Evolutionary conservation across 1,140 invertebrate species (phyloP).

Genomic region (Nasonia giraulti): DNA sequence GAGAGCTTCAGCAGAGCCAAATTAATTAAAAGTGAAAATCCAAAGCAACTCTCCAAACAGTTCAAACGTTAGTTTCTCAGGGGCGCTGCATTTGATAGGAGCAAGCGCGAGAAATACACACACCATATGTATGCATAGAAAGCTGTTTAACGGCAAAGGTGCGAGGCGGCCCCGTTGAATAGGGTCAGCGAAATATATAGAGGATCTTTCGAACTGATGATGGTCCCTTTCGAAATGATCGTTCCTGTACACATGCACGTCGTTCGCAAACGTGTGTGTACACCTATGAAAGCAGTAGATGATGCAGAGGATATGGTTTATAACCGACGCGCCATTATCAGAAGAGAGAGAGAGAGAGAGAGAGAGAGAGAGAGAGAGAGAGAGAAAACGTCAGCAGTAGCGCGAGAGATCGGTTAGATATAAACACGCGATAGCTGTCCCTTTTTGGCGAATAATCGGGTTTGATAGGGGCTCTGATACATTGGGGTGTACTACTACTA

Average conservation of each 20-base stretch:
- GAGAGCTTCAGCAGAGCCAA: not conserved
- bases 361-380: no score
- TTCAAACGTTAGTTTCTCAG: not conserved
- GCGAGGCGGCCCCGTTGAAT: not conserved
- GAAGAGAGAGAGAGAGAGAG: not conserved
- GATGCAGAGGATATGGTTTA: not conserved
- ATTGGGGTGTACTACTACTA: not conserved
- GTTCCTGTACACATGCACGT: not conserved
- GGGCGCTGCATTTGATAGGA: no score
- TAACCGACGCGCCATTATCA: not conserved
- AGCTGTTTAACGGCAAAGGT: not conserved
- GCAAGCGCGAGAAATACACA: no score
- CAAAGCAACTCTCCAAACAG: not conserved
- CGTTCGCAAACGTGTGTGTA: not conserved
- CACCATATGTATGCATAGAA: not conserved
- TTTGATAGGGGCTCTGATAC: not conserved
- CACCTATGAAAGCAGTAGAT: not conserved
- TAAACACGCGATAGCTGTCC: not conserved
- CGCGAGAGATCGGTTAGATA: not conserved
- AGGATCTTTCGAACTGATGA: not conserved
- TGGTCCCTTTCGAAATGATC: not conserved
- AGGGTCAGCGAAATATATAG: not conserved
- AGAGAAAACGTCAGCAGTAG: not conserved
- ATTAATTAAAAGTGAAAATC: conserved; percentile 5
- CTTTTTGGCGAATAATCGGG: not conserved